Evolutionary conservation across 2,113 vertebrate species (phyloP).

Genomic region (Psophia crepitans): DNA sequence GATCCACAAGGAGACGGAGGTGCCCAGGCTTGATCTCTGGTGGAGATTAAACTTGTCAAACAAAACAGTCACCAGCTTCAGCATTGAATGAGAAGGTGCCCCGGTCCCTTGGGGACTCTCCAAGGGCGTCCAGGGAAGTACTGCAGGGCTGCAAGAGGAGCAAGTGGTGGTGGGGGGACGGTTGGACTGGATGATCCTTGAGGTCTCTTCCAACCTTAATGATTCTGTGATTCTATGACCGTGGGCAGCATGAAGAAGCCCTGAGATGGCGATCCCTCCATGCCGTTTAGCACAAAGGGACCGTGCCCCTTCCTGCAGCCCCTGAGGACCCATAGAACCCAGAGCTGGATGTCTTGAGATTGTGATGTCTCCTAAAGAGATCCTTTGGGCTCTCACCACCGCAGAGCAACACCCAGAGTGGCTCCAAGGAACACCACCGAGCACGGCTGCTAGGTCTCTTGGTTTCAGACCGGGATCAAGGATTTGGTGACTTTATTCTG

Average conservation of each 20-base stretch:
- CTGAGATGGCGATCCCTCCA: not conserved
- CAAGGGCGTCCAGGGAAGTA: not conserved
- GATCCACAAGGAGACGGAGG: not conserved
- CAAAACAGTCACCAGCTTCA: not conserved
- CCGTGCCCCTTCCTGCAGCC: not conserved
- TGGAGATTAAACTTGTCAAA: not conserved
- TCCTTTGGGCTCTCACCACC: not conserved
- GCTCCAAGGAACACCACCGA: not conserved
- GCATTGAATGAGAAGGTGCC: not conserved
- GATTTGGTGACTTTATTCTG: not conserved
- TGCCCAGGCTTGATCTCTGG: not conserved
- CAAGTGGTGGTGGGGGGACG: too few relatives aligned
- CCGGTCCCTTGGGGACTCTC: not conserved
- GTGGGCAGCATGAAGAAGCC: too few relatives aligned
- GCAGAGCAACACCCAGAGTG: not conserved
- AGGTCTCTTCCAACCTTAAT: too few relatives aligned
- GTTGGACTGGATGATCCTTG: too few relatives aligned
- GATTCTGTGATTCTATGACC: too few relatives aligned
- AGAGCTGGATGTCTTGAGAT: not conserved
- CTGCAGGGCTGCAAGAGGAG: not conserved
- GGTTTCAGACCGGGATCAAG: accelerated
- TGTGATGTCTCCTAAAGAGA: not conserved
- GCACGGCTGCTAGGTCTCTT: not conserved
- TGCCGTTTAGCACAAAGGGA: not conserved
- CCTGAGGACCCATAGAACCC: not conserved